Evolutionary conservation across 2,113 vertebrate genomes (phyloP).

Genomic region (Helogale parvula): DNA sequence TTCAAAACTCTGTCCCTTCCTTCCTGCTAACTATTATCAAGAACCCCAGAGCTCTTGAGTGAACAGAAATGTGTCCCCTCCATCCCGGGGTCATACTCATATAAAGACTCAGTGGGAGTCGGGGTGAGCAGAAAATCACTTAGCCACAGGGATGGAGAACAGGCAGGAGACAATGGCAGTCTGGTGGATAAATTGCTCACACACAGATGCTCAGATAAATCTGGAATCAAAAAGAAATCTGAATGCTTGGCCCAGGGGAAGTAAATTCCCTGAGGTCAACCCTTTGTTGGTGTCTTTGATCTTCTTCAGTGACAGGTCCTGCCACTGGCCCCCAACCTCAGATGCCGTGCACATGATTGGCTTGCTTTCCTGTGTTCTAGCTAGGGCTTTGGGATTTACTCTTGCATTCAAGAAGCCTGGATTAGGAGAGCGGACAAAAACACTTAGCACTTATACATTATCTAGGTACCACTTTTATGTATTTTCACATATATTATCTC

Average conservation of each 20-base stretch:
- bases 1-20: background rate
- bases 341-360: background rate
- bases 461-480: background rate
- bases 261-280: background rate
- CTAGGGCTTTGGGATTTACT: background rate
- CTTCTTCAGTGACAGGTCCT: background rate
- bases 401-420: background rate
- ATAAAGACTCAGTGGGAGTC: background rate
- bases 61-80: background rate
- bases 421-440: background rate
- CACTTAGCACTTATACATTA: background rate
- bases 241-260: background rate
- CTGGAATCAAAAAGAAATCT: background rate
- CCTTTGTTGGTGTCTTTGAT: conserved; percentile 21
- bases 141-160: background rate
- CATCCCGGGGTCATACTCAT: background rate
- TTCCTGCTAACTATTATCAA: conserved; percentile 18
- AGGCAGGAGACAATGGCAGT: background rate
- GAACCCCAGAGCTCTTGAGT: background rate
- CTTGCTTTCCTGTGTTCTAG: background rate
- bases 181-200: background rate
- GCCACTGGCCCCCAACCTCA: background rate
- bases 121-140: background rate
- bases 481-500: background rate
- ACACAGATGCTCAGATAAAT: background rate